A percentile compares a stretch with the other conserved stretches of the same genome.
Conservation (phyloP, 1,140 invertebrate genomes). For the Drosophila carrolli region DNA sequence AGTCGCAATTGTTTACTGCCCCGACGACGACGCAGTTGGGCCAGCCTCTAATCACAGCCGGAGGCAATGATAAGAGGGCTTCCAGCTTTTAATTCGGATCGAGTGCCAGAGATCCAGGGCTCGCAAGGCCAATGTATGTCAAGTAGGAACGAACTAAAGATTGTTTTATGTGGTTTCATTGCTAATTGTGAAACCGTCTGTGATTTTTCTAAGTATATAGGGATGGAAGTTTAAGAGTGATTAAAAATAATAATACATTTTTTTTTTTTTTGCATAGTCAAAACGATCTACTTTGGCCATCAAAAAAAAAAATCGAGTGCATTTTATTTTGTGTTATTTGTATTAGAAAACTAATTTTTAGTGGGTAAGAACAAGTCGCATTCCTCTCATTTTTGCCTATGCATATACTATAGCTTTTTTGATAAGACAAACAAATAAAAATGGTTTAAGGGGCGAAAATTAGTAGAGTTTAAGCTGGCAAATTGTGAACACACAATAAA, state of each 20-base stretch:
- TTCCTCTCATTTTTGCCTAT: slow-evolving; percentile 14
- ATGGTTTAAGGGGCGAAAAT: slow-evolving; percentile 8
- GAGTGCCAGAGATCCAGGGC: slow-evolving; percentile 9
- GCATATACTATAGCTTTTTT: slow-evolving; percentile 30
- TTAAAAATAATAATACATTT: too few relatives aligned
- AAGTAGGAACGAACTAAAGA: slow-evolving; percentile 22
- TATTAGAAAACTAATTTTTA: neutral
- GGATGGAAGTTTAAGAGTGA: neutral
- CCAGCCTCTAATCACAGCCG: slow-evolving; percentile 37
- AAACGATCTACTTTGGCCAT: too few relatives aligned
- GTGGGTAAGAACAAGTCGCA: slow-evolving; percentile 3
- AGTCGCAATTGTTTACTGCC: slow-evolving; percentile 60
- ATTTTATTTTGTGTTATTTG: too few relatives aligned
- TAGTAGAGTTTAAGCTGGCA: slow-evolving; percentile 60
- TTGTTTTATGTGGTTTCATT: slow-evolving; percentile 13
- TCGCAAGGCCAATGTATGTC: slow-evolving; percentile 36
- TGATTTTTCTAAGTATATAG: neutral
- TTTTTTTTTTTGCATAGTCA: too few relatives aligned
- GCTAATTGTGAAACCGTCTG: slow-evolving; percentile 10
- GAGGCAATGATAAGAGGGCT: slow-evolving; percentile 48
- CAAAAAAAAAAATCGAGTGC: too few relatives aligned
- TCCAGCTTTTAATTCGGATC: slow-evolving; percentile 40
- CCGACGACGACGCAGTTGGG: slow-evolving; percentile 19
- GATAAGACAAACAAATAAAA: slow-evolving; percentile 54
- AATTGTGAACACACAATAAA: slow-evolving; percentile 35